These are phyloP conservation scores for Apus apus DNA, from an alignment of 2,113 vertebrate species.

Conservation along the genomic window DNA sequence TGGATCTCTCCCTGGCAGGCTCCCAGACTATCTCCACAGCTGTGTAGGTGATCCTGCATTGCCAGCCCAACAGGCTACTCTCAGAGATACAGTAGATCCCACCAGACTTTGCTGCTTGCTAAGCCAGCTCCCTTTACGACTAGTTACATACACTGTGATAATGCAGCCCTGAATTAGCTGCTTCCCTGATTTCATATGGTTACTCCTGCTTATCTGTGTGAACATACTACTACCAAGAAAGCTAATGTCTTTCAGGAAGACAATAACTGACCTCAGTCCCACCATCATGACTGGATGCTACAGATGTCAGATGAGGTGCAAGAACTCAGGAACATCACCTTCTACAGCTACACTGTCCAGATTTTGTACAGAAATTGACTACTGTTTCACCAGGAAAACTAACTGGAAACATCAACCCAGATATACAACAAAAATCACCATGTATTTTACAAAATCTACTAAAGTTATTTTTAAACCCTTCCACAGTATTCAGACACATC, in stretches of 20 bases:
- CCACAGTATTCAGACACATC: not conserved
- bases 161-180: not conserved
- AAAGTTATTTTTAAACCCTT: not conserved
- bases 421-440: not conserved
- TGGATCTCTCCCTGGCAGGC: not conserved
- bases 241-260: not conserved
- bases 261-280: not conserved
- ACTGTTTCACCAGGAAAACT: not conserved
- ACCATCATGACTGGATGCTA: accelerated
- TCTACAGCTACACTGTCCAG: not conserved
- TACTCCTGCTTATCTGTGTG: not conserved
- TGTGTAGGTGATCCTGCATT: too few relatives aligned
- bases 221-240: not conserved
- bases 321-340: not conserved
- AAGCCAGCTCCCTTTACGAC: not conserved
- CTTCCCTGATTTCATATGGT: not conserved
- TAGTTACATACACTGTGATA: not conserved
- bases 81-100: not conserved
- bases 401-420: not conserved
- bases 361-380: not conserved
- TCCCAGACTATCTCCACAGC: not conserved
- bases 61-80: not conserved
- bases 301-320: not conserved
- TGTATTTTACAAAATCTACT: not conserved
- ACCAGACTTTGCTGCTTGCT: not conserved